Evolutionary conservation across 64 coral and sea anemone species (phyloP).

Genomic region (Anthopleura sola): DNA sequence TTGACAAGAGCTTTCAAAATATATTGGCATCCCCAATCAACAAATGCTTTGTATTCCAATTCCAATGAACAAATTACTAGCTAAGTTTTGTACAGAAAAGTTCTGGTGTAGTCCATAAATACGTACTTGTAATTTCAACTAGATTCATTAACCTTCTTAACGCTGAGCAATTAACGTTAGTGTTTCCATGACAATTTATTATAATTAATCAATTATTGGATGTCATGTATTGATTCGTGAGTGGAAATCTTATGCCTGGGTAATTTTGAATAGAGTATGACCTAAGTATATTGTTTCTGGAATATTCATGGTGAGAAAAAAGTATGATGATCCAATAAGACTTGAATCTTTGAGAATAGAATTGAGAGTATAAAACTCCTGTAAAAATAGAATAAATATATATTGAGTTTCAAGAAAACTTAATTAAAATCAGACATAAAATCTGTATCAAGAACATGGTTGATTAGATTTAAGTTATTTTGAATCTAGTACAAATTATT

Average conservation of each 20-base stretch:
- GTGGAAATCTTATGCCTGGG: neutral
- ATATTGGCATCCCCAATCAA: too few relatives aligned
- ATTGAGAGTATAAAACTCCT: too few relatives aligned
- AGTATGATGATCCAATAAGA: neutral
- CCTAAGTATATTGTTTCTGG: neutral
- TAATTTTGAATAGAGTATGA: neutral
- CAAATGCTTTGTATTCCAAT: too few relatives aligned
- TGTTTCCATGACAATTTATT: constrained; percentile 1
- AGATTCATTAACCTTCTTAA: neutral
- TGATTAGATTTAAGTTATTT: neutral
- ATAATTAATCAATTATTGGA: neutral
- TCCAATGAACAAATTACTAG: too few relatives aligned
- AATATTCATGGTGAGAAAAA: neutral
- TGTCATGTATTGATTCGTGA: neutral
- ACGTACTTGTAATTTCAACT: neutral
- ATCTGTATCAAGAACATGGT: neutral
- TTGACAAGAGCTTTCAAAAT: too few relatives aligned
- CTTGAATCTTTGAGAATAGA: too few relatives aligned
- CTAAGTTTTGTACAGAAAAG: too few relatives aligned
- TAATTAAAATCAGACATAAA: neutral
- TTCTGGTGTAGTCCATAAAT: too few relatives aligned
- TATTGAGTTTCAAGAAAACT: neutral
- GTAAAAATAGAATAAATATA: neutral
- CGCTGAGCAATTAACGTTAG: neutral
- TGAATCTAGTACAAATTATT: neutral